phyloP scores from a whole-genome alignment of 2,797 vertebrate genomes.

The Caiman crocodilus region DNA sequence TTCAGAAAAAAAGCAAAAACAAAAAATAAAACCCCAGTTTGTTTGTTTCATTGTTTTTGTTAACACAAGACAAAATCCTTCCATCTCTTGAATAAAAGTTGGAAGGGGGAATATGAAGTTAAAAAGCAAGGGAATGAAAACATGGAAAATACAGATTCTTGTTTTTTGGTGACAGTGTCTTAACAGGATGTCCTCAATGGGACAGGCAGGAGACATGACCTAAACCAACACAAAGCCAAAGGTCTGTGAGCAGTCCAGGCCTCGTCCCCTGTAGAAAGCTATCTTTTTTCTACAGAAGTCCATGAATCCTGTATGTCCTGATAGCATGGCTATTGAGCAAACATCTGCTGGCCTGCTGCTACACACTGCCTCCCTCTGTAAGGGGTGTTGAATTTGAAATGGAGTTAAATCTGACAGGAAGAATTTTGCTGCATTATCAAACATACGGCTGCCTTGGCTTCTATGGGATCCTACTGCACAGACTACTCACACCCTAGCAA shows the following conservation, averaged over 20 bases:
- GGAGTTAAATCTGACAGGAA: neutral
- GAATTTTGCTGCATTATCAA: neutral
- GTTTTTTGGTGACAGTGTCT: neutral
- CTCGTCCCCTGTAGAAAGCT: neutral
- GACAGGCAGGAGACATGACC: neutral
- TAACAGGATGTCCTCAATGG: neutral
- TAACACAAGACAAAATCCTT: neutral
- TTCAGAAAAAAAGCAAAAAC: too few species aligned
- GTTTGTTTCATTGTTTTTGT: neutral
- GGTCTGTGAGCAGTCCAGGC: neutral
- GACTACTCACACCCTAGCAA: neutral
- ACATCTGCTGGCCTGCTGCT: constrained; percentile 33
- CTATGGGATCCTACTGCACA: neutral
- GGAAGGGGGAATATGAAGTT: neutral
- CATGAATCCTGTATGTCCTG: neutral
- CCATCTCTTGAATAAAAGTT: neutral
- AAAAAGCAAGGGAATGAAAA: neutral
- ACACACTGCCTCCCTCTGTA: constrained; percentile 41
- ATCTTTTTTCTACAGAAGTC: neutral
- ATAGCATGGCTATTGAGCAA: neutral
- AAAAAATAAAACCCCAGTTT: too few species aligned
- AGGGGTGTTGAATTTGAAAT: constrained; percentile 7
- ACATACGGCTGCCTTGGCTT: neutral
- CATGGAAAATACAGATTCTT: neutral
- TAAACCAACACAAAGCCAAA: neutral